phyloP scores from a whole-genome alignment of 2,888 invertebrate genomes.

The Alloscopus bannaensis region DNA sequence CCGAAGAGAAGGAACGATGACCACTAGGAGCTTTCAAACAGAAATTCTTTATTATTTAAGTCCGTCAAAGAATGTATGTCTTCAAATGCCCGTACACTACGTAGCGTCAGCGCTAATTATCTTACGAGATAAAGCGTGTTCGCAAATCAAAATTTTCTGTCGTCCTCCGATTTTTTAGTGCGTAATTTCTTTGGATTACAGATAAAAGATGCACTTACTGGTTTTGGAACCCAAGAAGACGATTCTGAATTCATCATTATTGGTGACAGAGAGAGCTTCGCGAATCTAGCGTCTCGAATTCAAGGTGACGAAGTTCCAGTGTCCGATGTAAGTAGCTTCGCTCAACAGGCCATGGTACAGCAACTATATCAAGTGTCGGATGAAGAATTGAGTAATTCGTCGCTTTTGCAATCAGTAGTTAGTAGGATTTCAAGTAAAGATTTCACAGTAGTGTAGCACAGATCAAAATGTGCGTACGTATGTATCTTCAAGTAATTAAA shows the following conservation, averaged over 20 bases:
- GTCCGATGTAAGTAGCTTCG: constrained; percentile 76
- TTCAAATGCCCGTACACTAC: neutral
- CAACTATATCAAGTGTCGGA: constrained; percentile 80
- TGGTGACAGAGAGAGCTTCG: constrained; percentile 75
- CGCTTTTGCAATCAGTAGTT: constrained; percentile 80
- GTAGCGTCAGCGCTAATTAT: neutral
- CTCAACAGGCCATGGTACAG: constrained; percentile 78
- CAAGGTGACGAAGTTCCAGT: constrained; percentile 79
- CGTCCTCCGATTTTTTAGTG: too few species aligned
- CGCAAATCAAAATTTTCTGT: too few species aligned
- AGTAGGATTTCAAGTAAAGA: constrained; percentile 83
- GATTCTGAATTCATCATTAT: constrained; percentile 77
- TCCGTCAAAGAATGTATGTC: constrained; percentile 70
- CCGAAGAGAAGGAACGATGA: constrained; percentile 68
- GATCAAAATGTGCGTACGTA: too few species aligned
- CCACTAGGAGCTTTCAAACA: constrained; percentile 68
- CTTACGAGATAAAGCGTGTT: neutral
- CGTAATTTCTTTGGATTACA: constrained; percentile 31
- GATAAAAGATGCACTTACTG: constrained; percentile 82
- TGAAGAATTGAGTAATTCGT: constrained; percentile 76
- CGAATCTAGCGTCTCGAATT: constrained; percentile 75
- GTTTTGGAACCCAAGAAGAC: constrained; percentile 80
- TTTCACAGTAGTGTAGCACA: constrained; percentile 75
- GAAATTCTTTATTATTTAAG: constrained; percentile 72
- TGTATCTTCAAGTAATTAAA: neutral